Base-by-base conservation (phyloP, 2,888 invertebrate species). In the Aphidius colemani region DNA sequence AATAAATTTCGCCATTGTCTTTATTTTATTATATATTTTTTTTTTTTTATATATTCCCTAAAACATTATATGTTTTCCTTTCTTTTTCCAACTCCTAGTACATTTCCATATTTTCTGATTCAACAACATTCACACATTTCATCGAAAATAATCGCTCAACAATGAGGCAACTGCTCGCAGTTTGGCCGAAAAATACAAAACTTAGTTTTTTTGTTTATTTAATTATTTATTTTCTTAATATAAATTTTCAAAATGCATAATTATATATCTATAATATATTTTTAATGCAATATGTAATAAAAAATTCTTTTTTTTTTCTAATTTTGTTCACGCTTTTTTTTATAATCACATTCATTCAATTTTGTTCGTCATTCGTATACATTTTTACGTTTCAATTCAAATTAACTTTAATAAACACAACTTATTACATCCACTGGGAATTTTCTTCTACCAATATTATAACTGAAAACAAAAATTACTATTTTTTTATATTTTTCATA, bases 151-250 rank as follows among this genome's bases (percentile, higher is more conserved):
- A 65, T 63, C 68, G 69, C 65, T 69, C 55, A 68, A 68, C 64
- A 68, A 69, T 67, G 59, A 63, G 65, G 67, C 69, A 56, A 69
- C 66, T 65, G 67, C 67, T 69, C 66, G 69, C 67, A 69, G 66
- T 66, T 64, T 62, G 64, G 67, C 69, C 69, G 65, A 69, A 67
- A 66, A 66, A 67, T 67, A 69, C 64, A 69, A 67, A 67, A 66
- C 30, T 30, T 30, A 56, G 45, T 51, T 50, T 63, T 63, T 57
- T 57, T 53, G 10, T 48, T 39, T 59, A 59, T n/a, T n/a, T n/a
- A n/a, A n/a, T 46, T 57, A 46, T 65, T 64, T 57, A 62, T 66
- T 63, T 57, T 61, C 55, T 63, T 63, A 63, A 60, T 61, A 63
- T 65, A 55, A 58, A 30, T 30, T 30, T 30, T 30, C 3, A 30